Percentiles rank a stretch among this genome's conserved stretches.
Conservation (phyloP, 2,888 invertebrate genomes). For the Epinotia demarniana region DNA sequence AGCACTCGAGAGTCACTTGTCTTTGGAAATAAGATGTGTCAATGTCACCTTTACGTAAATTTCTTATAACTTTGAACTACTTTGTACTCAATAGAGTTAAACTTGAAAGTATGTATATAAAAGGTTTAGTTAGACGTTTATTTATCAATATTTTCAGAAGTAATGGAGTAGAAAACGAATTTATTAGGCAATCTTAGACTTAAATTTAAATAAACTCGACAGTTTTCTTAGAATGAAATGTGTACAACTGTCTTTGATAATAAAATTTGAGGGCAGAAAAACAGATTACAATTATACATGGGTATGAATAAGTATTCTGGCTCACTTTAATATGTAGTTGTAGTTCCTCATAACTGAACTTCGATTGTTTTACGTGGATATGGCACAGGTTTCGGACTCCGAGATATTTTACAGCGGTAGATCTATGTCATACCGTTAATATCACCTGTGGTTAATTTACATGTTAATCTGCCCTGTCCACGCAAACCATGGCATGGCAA, state of each 20-base stretch:
- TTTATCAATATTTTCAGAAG: not conserved
- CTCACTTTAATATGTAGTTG: too few species aligned
- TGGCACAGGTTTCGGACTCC: too few species aligned
- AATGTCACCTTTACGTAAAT: not conserved
- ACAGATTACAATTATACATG: too few species aligned
- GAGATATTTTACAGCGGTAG: too few species aligned
- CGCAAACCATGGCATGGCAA: too few species aligned
- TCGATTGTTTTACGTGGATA: too few species aligned
- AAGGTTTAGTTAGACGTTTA: not conserved
- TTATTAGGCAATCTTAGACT: not conserved
- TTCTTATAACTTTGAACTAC: slow-evolving; percentile 1
- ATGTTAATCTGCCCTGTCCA: too few species aligned
- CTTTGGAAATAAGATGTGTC: not conserved
- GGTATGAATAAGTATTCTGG: too few species aligned
- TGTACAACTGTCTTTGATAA: not conserved
- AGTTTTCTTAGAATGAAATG: not conserved
- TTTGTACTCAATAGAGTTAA: not conserved
- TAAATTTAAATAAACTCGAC: slow-evolving; percentile 1
- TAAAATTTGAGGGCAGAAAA: not conserved
- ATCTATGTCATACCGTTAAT: too few species aligned
- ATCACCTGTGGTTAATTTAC: too few species aligned
- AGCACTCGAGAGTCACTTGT: slow-evolving; percentile 4
- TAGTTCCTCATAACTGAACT: too few species aligned
- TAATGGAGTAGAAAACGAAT: not conserved
- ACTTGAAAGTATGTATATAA: not conserved